phyloP scores from a whole-genome alignment of 2,888 invertebrate species.

The Zaprionus obscuricornis region DNA sequence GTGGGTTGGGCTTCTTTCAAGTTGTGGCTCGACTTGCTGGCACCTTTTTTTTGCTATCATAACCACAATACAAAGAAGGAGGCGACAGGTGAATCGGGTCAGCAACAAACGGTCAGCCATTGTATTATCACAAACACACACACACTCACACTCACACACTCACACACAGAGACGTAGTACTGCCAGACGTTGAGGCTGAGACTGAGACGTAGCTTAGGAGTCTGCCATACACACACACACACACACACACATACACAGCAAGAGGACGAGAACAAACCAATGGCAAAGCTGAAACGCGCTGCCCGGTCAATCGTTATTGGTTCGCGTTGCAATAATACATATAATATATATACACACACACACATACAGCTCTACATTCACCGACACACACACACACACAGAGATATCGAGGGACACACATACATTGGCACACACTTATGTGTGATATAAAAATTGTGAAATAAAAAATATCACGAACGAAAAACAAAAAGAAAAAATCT shows the following conservation, averaged over 20 bases:
- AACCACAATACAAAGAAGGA: constrained; percentile 69
- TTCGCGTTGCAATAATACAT: constrained; percentile 81
- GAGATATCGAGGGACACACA: too few species aligned
- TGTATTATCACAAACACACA: constrained; percentile 30
- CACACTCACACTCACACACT: constrained; percentile 1
- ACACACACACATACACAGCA: constrained; percentile 3
- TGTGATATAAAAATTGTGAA: constrained; percentile 72
- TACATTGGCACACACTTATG: constrained; percentile 31
- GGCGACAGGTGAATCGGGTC: constrained; percentile 72
- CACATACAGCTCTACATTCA: constrained; percentile 32
- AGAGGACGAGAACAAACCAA: constrained; percentile 63
- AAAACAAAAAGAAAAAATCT: constrained; percentile 15
- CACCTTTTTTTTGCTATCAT: constrained; percentile 67
- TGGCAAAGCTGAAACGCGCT: constrained; percentile 77
- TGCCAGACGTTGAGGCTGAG: constrained; percentile 14
- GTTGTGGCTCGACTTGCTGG: constrained; percentile 64
- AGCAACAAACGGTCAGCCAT: constrained; percentile 50
- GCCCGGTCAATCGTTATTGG: constrained; percentile 81
- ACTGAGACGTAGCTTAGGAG: constrained; percentile 42
- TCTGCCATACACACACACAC: constrained; percentile 16
- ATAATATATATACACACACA: constrained; percentile 64
- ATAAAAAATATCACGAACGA: constrained; percentile 56
- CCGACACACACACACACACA: constrained; percentile 39
- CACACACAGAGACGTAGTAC: constrained; percentile 1
- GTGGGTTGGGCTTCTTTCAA: constrained; percentile 28